phyloP scores from a whole-genome alignment of 2,797 vertebrate genomes.

The Chelmon rostratus region DNA sequence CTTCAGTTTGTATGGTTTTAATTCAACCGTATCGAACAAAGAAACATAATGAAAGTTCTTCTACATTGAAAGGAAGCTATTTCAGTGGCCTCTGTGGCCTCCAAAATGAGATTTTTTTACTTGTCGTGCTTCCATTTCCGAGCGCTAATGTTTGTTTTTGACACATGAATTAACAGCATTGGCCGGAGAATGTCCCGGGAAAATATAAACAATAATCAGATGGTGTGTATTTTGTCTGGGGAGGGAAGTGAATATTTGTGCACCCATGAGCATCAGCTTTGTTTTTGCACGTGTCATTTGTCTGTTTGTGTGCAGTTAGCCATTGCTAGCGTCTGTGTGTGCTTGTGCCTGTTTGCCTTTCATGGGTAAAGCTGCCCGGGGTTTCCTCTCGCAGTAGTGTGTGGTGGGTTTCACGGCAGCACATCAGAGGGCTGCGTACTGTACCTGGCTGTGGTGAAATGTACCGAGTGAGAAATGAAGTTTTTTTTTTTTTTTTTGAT shows the following conservation, averaged over 20 bases:
- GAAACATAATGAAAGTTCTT: neutral
- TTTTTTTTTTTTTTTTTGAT: no score
- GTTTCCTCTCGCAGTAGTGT: slow-evolving; percentile 39
- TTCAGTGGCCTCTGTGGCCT: neutral
- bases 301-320: slow-evolving; percentile 8
- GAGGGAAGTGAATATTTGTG: slow-evolving; percentile 28
- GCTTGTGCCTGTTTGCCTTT: slow-evolving; percentile 18
- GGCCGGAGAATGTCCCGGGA: slow-evolving; percentile 21
- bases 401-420: slow-evolving; percentile 25
- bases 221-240: slow-evolving; percentile 29
- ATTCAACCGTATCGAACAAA: neutral
- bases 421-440: slow-evolving; percentile 19
- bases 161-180: slow-evolving; percentile 24
- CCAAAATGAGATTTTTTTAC: neutral
- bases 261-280: slow-evolving; percentile 35
- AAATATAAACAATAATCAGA: slow-evolving; percentile 46
- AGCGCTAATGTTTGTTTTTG: slow-evolving; percentile 23
- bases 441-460: slow-evolving; percentile 1
- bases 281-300: slow-evolving; percentile 29
- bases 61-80: neutral
- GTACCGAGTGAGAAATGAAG: neutral
- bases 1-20: neutral
- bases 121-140: neutral
- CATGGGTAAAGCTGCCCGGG: slow-evolving; percentile 17
- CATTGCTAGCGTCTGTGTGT: neutral